These are phyloP conservation scores for Standfussiana lucernea DNA, from an alignment of 2,888 invertebrate genomes.

Conservation along the genomic window DNA sequence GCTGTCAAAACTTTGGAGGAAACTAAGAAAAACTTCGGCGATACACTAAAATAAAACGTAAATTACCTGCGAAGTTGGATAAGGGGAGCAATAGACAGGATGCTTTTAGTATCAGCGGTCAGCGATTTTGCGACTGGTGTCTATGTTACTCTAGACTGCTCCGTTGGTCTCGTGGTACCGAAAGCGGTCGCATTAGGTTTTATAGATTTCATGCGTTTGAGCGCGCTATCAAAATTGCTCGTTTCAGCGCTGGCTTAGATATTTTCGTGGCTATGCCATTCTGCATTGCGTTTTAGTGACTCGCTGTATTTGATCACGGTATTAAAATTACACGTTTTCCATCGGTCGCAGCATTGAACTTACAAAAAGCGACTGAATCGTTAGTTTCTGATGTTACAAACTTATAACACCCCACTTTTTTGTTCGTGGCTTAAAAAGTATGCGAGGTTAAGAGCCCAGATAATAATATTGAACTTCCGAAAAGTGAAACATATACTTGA, in stretches of 20 bases:
- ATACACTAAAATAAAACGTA: conserved; percentile 59
- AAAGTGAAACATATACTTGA: too few species aligned
- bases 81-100: not conserved
- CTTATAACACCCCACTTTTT: too few species aligned
- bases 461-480: not conserved
- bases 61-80: conserved; percentile 47
- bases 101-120: not conserved
- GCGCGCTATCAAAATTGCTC: not conserved
- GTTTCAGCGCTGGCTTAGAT: too few species aligned
- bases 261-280: too few species aligned
- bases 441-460: too few species aligned
- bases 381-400: too few species aligned
- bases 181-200: not conserved
- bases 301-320: not conserved
- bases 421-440: too few species aligned
- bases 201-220: not conserved
- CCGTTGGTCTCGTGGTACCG: too few species aligned
- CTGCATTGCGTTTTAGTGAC: not conserved
- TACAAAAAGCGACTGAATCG: not conserved
- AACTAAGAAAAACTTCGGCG: conserved; percentile 56
- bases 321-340: not conserved
- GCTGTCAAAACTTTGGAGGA: conserved; percentile 35
- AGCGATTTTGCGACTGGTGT: not conserved
- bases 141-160: not conserved
- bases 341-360: not conserved